These are phyloP conservation scores for Eretmodus cyanostictus DNA, from an alignment of 2,113 vertebrate species.

Conservation along the genomic window DNA sequence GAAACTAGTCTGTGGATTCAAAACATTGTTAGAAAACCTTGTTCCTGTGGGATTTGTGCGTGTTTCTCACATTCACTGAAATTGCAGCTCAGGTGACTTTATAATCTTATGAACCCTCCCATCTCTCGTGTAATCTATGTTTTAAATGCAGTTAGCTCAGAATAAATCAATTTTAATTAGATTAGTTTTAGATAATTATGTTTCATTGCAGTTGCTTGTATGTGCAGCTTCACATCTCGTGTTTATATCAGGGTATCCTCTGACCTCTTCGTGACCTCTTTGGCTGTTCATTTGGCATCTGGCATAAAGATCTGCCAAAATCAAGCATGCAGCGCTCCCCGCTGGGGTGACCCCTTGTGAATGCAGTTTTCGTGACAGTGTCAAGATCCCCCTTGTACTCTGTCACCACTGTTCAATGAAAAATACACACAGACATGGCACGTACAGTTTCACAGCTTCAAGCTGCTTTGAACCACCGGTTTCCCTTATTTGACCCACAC, in stretches of 20 bases:
- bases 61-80: background rate
- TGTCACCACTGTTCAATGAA: background rate
- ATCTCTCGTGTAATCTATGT: no score
- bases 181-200: background rate
- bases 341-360: background rate
- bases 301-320: background rate
- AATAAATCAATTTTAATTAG: background rate
- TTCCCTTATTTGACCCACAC: background rate
- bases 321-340: background rate
- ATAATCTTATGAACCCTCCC: background rate
- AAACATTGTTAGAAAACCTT: background rate
- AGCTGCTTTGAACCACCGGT: background rate
- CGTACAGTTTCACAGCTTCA: background rate
- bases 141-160: background rate
- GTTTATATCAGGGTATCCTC: background rate
- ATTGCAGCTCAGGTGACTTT: background rate
- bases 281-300: background rate
- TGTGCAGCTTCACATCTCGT: background rate
- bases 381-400: background rate
- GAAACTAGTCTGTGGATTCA: background rate
- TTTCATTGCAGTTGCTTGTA: background rate
- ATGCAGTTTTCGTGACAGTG: background rate
- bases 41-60: background rate
- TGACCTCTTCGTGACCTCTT: background rate
- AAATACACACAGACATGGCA: background rate